phyloP scores from a whole-genome alignment of 2,888 invertebrate genomes.

The Drosophila paramelanica region DNA sequence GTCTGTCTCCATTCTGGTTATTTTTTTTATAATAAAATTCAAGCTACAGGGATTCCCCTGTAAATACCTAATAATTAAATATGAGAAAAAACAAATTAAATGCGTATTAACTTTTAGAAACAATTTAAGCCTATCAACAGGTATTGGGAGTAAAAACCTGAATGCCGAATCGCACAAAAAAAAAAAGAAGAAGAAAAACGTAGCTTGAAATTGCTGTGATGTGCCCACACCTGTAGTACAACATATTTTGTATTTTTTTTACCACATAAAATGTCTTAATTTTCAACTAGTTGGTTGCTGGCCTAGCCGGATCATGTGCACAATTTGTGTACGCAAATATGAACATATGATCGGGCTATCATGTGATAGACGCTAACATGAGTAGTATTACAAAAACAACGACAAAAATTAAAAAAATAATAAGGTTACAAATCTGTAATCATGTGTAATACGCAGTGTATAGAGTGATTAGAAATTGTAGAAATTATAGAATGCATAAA shows the following conservation, averaged over 20 bases:
- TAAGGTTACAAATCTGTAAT: conserved; percentile 8
- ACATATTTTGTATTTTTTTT: conserved; percentile 3
- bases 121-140: conserved; percentile 14
- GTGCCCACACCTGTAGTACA: conserved; percentile 23
- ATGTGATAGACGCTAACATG: conserved; percentile 30
- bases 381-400: conserved; percentile 7
- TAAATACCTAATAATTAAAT: conserved; percentile 10
- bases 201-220: conserved; percentile 8
- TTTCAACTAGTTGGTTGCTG: conserved; percentile 30
- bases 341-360: conserved; percentile 41
- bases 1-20: neutral
- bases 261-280: conserved; percentile 13
- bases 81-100: conserved; percentile 15
- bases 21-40: neutral
- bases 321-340: conserved; percentile 22
- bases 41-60: conserved; percentile 29
- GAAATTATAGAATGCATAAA: neutral
- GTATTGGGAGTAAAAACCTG: conserved; percentile 28
- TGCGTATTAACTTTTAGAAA: conserved; percentile 21
- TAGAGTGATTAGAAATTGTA: neutral
- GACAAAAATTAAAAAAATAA: conserved; percentile 19
- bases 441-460: neutral
- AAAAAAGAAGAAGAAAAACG: conserved; percentile 2
- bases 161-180: conserved; percentile 29
- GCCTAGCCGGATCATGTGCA: conserved; percentile 43